A percentile compares a stretch with the other conserved stretches of the same genome.
Conservation (phyloP, 2,888 invertebrate genomes). For the Agrochola macilenta region DNA sequence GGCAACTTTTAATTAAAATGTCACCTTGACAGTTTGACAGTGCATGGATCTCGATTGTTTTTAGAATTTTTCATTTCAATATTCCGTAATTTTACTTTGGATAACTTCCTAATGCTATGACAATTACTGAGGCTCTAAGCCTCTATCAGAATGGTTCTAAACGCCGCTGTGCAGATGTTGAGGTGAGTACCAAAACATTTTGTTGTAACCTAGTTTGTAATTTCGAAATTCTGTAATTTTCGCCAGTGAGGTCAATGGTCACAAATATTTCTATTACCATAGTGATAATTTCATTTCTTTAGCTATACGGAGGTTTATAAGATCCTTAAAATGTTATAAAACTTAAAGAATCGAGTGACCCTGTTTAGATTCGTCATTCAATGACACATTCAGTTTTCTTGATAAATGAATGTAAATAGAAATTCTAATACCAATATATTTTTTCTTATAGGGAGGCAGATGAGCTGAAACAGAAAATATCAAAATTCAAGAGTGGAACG, state of each 20-base stretch:
- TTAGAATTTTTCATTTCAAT: constrained; percentile 81
- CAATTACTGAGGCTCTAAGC: constrained; percentile 87
- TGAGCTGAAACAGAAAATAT: constrained; percentile 93
- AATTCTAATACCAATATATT: not conserved
- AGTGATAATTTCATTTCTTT: not conserved
- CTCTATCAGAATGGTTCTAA: constrained; percentile 93
- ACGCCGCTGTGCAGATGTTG: constrained; percentile 94
- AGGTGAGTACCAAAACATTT: constrained; percentile 88
- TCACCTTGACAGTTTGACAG: constrained; percentile 69
- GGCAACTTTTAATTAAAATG: constrained; percentile 51
- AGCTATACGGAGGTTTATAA: not conserved
- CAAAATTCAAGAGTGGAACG: constrained; percentile 91
- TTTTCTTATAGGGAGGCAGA: constrained; percentile 92
- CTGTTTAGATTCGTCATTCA: constrained; percentile 44
- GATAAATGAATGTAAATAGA: not conserved
- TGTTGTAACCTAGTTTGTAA: constrained; percentile 60
- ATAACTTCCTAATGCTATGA: constrained; percentile 88
- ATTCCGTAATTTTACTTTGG: constrained; percentile 75
- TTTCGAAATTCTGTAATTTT: constrained; percentile 55
- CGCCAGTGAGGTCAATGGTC: constrained; percentile 29
- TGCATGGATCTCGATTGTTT: constrained; percentile 85
- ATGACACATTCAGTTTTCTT: constrained; percentile 51
- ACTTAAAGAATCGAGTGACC: constrained; percentile 24
- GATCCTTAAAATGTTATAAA: not conserved
- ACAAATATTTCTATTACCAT: constrained; percentile 21